Percentiles rank a stretch among this genome's conserved stretches.
phyloP scores from a whole-genome alignment of 1,140 invertebrate species.

The Orchesella cincta region DNA sequence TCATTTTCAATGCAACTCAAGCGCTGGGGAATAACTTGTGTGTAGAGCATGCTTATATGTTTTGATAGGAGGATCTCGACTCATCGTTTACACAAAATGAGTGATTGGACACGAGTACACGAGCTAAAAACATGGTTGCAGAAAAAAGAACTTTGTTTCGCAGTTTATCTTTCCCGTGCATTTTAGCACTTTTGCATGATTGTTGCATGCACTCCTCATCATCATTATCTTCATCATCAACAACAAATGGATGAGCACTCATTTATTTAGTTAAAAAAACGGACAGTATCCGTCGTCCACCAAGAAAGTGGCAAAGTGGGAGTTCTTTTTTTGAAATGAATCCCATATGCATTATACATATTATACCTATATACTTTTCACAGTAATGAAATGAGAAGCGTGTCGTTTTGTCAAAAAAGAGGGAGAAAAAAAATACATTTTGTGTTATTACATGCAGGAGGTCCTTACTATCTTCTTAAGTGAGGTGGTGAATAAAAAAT shows the following conservation, averaged over 20 bases:
- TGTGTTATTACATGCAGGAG: no score
- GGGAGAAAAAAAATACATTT: no score
- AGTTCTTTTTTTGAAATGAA: neutral
- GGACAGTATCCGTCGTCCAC: no score
- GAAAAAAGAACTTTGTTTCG: neutral
- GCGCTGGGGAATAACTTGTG: no score
- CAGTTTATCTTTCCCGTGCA: neutral
- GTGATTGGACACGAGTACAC: conserved; percentile 27
- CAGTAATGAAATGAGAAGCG: no score
- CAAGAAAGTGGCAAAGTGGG: neutral
- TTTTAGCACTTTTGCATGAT: neutral
- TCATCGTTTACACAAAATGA: conserved; percentile 26
- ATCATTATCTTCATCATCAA: neutral
- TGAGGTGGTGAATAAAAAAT: no score
- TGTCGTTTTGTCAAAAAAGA: no score
- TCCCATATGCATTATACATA: no score
- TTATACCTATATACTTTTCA: no score
- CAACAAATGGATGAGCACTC: neutral
- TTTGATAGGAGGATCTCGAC: conserved; percentile 28
- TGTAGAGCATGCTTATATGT: neutral
- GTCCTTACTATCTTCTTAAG: no score
- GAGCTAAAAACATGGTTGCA: no score
- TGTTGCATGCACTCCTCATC: neutral
- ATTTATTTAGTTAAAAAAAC: no score
- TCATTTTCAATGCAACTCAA: neutral